phyloP scores from a whole-genome alignment of 1,140 invertebrate genomes.

The Cydia strobilella region DNA sequence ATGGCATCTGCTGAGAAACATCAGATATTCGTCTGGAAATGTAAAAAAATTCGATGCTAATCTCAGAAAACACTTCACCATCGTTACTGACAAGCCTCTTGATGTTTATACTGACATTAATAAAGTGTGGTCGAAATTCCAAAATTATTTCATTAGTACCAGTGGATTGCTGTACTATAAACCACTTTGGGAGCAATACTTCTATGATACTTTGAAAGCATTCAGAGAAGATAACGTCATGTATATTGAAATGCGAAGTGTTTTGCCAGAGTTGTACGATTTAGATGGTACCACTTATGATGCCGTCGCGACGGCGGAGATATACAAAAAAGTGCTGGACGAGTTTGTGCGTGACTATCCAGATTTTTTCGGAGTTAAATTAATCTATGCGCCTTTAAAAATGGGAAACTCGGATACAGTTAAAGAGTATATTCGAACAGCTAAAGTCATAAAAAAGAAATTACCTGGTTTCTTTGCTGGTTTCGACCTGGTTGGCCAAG shows the following conservation, averaged over 20 bases:
- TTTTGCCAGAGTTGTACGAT: slow-evolving; percentile 83
- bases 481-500: slow-evolving; percentile 89
- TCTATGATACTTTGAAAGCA: slow-evolving; percentile 85
- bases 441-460: slow-evolving; percentile 71
- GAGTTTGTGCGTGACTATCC: slow-evolving; percentile 82
- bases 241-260: slow-evolving; percentile 87
- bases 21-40: slow-evolving; percentile 78
- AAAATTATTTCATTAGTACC: slow-evolving; percentile 82
- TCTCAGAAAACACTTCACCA: slow-evolving; percentile 81
- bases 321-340: slow-evolving; percentile 82
- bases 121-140: slow-evolving; percentile 86
- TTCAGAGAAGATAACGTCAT: slow-evolving; percentile 89
- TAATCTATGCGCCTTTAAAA: slow-evolving; percentile 86
- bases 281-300: slow-evolving; percentile 82
- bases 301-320: slow-evolving; percentile 78
- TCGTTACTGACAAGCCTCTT: slow-evolving; percentile 82
- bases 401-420: slow-evolving; percentile 60
- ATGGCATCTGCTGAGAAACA: slow-evolving; percentile 81
- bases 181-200: slow-evolving; percentile 85
- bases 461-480: slow-evolving; percentile 84
- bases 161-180: slow-evolving; percentile 84
- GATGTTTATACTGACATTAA: slow-evolving; percentile 83
- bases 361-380: slow-evolving; percentile 85
- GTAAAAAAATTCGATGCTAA: slow-evolving; percentile 81
- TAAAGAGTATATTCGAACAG: slow-evolving; percentile 76